These are phyloP conservation scores for Agrotis puta DNA, from an alignment of 2,888 invertebrate genomes.

Conservation along the genomic window DNA sequence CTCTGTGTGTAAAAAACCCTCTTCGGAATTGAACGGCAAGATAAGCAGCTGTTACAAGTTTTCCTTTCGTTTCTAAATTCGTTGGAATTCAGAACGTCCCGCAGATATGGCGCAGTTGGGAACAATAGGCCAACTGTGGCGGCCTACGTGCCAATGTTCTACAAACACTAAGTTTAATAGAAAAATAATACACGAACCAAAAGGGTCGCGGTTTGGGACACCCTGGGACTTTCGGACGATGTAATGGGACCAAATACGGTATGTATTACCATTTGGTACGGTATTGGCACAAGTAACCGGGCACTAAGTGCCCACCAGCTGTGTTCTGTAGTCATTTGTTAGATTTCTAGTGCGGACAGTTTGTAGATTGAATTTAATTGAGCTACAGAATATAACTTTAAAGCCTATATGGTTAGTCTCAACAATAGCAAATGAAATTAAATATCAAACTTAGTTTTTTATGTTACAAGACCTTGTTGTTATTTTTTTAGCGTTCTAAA, in stretches of 20 bases:
- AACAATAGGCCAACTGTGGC: slow-evolving; percentile 50
- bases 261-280: slow-evolving; percentile 4
- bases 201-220: slow-evolving; percentile 35
- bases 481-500: too few species aligned
- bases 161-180: slow-evolving; percentile 49
- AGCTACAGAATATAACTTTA: not conserved
- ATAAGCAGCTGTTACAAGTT: slow-evolving; percentile 63
- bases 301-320: not conserved
- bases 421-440: not conserved
- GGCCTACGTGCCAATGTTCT: slow-evolving; percentile 56
- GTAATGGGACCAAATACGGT: slow-evolving; percentile 13
- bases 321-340: not conserved
- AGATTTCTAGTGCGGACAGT: not conserved
- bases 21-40: slow-evolving; percentile 46
- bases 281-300: not conserved
- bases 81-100: slow-evolving; percentile 40
- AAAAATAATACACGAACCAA: slow-evolving; percentile 54
- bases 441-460: too few species aligned
- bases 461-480: too few species aligned
- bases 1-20: slow-evolving; percentile 32
- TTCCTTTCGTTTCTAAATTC: slow-evolving; percentile 57
- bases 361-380: not conserved
- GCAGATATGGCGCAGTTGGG: slow-evolving; percentile 50
- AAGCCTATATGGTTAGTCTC: not conserved
- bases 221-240: not conserved